phyloP scores from a whole-genome alignment of 2,888 invertebrate species.

The Tiliacea citrago region DNA sequence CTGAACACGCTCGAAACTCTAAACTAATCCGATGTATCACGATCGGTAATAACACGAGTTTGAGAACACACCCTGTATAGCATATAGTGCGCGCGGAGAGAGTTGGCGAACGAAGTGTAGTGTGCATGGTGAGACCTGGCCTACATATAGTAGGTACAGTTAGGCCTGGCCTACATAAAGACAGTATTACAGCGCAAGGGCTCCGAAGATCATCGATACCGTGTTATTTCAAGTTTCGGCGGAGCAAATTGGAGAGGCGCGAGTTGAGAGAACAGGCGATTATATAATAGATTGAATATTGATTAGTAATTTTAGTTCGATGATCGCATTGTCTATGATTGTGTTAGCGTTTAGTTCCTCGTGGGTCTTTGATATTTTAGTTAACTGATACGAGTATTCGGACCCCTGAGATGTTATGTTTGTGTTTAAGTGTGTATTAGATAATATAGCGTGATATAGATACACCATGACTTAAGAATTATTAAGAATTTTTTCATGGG shows the following conservation, averaged over 20 bases:
- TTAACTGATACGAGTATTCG: neutral
- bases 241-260: slow-evolving; percentile 47
- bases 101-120: slow-evolving; percentile 5
- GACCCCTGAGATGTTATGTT: too few species aligned
- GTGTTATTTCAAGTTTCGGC: slow-evolving; percentile 63
- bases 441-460: neutral
- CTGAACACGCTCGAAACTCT: slow-evolving; percentile 51
- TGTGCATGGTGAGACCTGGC: neutral
- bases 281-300: neutral
- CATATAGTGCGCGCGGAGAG: slow-evolving; percentile 3
- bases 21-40: slow-evolving; percentile 59
- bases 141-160: neutral
- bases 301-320: neutral
- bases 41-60: slow-evolving; percentile 61
- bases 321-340: neutral
- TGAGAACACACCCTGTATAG: slow-evolving; percentile 23
- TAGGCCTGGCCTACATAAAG: slow-evolving; percentile 50
- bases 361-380: neutral
- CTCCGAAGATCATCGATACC: slow-evolving; percentile 62
- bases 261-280: slow-evolving; percentile 29
- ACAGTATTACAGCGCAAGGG: slow-evolving; percentile 49
- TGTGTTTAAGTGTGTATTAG: neutral
- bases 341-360: neutral
- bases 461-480: neutral
- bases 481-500: neutral